These are phyloP conservation scores for Cordylochernes scorpioides DNA, from an alignment of 2,888 invertebrate genomes.

Conservation along the genomic window DNA sequence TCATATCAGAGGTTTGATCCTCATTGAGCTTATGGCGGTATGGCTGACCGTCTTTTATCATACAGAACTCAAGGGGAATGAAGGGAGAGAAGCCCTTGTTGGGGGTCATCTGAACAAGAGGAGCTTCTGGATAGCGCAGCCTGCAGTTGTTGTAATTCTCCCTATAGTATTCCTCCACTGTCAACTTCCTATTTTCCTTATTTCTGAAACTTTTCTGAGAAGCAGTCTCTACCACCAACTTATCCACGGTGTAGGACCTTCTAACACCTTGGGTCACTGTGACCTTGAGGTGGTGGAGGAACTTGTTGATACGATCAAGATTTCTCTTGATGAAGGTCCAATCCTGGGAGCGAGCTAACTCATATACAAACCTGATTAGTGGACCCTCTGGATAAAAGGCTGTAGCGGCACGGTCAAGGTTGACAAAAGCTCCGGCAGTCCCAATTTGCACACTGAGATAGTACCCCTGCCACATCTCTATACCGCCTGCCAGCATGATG, in stretches of 20 bases:
- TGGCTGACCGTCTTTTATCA: constrained; percentile 10
- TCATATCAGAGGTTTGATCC: constrained; percentile 11
- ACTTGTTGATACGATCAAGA: no score
- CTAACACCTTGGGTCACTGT: constrained; percentile 6
- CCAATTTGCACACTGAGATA: constrained; percentile 11
- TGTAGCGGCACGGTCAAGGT: constrained; percentile 10
- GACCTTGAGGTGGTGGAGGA: constrained; percentile 21
- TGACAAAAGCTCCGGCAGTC: constrained; percentile 11
- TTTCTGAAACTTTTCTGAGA: constrained; percentile 4
- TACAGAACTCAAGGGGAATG: constrained; percentile 12
- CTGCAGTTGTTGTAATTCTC: constrained; percentile 1
- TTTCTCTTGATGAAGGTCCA: no score
- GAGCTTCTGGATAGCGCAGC: constrained; percentile 6
- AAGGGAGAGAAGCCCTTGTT: constrained; percentile 3
- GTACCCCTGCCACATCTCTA: constrained; percentile 13
- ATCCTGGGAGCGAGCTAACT: neutral
- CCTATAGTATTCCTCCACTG: constrained; percentile 9
- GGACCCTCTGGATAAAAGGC: constrained; percentile 7
- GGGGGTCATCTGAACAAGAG: no score
- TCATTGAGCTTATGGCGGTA: constrained; percentile 9
- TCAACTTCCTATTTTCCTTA: neutral
- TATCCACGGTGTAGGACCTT: constrained; percentile 6
- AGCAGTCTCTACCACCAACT: constrained; percentile 4
- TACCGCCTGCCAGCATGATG: constrained; percentile 5
- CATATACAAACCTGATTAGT: constrained; percentile 5